Conservation (phyloP, 2,888 invertebrate species). For the Loripinus fragilis region DNA sequence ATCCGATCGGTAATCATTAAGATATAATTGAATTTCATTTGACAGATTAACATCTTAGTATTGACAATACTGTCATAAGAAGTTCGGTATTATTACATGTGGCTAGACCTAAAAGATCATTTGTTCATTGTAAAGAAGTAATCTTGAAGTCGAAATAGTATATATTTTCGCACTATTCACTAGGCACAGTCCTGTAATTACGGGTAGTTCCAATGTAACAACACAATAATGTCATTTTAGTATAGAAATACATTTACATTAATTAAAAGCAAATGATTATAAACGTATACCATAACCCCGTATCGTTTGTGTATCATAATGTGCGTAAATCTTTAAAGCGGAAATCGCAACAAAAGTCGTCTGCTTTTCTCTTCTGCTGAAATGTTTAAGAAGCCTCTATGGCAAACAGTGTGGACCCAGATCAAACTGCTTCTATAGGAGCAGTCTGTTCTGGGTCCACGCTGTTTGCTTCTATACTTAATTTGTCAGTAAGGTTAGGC, state of each 20-base stretch:
- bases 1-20: slow-evolving; percentile 7
- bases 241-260: neutral
- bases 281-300: too few relatives aligned
- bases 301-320: too few relatives aligned
- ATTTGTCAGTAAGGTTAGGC: too few relatives aligned
- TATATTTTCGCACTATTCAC: slow-evolving; percentile 1
- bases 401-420: neutral
- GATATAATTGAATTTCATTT: slow-evolving; percentile 20
- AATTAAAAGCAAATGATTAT: too few relatives aligned
- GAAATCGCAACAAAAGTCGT: too few relatives aligned
- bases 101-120: neutral
- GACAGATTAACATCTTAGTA: slow-evolving; percentile 18
- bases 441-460: neutral
- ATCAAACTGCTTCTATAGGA: neutral
- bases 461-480: too few relatives aligned
- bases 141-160: neutral
- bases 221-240: slow-evolving; percentile 1
- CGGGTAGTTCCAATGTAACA: neutral
- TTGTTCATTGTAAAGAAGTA: neutral
- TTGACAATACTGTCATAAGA: slow-evolving; percentile 8
- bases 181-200: neutral
- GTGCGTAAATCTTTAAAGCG: too few relatives aligned
- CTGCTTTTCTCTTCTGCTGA: too few relatives aligned
- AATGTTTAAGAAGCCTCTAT: too few relatives aligned
- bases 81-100: neutral